These are phyloP conservation scores for Centroberyx gerrardi DNA, from an alignment of 2,797 vertebrate genomes.

Conservation along the genomic window DNA sequence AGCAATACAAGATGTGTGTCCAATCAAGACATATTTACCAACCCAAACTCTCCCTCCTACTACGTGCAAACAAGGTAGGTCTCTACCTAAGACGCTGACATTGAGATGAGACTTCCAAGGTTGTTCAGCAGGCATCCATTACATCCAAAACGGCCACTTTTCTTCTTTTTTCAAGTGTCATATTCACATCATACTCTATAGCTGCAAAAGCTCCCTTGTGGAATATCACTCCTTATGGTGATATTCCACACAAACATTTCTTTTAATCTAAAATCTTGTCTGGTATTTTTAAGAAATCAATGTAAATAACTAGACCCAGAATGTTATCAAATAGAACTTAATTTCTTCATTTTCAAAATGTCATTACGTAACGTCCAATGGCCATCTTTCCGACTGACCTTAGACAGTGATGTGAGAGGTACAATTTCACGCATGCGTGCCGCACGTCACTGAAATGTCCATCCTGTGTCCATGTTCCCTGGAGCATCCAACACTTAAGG, in stretches of 20 bases:
- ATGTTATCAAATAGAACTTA: slow-evolving; percentile 7
- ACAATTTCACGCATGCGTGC: slow-evolving; percentile 71
- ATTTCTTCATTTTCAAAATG: slow-evolving; percentile 37
- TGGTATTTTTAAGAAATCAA: neutral
- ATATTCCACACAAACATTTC: neutral
- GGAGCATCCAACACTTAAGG: slow-evolving; percentile 52
- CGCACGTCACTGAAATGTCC: slow-evolving; percentile 52
- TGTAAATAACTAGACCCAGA: neutral
- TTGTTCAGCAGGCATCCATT: slow-evolving; percentile 44
- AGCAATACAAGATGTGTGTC: slow-evolving; percentile 63
- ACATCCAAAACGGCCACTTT: slow-evolving; percentile 20
- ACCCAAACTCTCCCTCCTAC: slow-evolving; percentile 40
- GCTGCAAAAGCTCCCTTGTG: neutral
- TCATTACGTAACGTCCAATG: slow-evolving; percentile 6
- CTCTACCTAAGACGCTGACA: slow-evolving; percentile 57
- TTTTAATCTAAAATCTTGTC: neutral
- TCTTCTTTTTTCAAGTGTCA: slow-evolving; percentile 22
- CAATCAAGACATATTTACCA: slow-evolving; percentile 69
- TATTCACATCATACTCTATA: neutral
- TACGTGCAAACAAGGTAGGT: slow-evolving; percentile 57
- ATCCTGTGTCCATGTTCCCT: slow-evolving; percentile 57
- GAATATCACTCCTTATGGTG: neutral
- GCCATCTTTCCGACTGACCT: slow-evolving; percentile 49
- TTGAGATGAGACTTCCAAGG: slow-evolving; percentile 55
- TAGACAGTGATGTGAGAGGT: slow-evolving; percentile 65